Evolutionary conservation across 2,113 vertebrate genomes (phyloP), one percentile per base, ranked within the genome.

Genomic region (Pseudorectes ferrugineus): DNA sequence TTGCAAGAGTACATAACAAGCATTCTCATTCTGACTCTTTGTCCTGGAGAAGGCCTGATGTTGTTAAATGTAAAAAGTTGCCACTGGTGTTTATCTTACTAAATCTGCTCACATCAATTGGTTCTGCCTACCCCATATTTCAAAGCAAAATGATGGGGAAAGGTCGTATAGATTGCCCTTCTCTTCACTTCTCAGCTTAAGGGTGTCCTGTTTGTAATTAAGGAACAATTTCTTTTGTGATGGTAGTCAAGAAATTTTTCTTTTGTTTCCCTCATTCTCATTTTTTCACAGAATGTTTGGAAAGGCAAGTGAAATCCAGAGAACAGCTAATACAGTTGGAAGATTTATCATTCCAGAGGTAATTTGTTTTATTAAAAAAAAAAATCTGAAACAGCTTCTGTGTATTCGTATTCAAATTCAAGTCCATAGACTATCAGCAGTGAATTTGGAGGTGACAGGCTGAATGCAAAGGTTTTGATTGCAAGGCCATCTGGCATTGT

Each of bases 141-240:
- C 96, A 97, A 97, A 97, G 89, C 6, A n/a, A 46, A 95, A 51
- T 54, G 61, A 83, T 89, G 85, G 68, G 66, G 93, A 77, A 72
- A 91, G 96, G 95, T 96, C 62, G 0, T 58, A 45, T 14, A 59
- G 85, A 66, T 88, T 94, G 80, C 91, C 94, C 84, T 94, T 78
- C 73, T 55, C 80, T 96, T 94, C 48, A 55, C 63, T 91, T 91
- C 77, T 92, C 58, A 48, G 75, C 80, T 94, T 92, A 93, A 84
- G 57, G 55, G 72, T 89, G 75, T 74, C 43, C 96, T 97, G 95
- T 76, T 97, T 95, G 90, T 88, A 93, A 96, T 97, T 97, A 97
- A 94, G 79, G 73, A 87, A 83, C 73, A 72, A 77, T 96, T 97
- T 92, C 63, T 92, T 82, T 51, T 33, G 40, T 67, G 77, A 17